A percentile compares a stretch with the other conserved stretches of the same genome.
These are phyloP conservation scores for Diaprepes abbreviatus DNA, from an alignment of 2,888 invertebrate species.

Conservation along the genomic window DNA sequence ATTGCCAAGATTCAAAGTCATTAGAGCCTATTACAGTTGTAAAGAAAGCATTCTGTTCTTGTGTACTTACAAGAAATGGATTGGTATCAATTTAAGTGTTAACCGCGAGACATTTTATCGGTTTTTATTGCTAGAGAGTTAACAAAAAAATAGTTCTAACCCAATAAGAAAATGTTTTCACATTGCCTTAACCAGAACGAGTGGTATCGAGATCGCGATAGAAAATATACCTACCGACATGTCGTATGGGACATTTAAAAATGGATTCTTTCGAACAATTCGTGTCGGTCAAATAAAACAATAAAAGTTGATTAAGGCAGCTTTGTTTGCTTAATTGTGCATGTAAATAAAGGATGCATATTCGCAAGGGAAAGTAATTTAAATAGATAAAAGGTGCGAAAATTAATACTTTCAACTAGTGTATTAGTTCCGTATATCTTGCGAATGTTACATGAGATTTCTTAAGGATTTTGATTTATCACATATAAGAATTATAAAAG, in stretches of 20 bases:
- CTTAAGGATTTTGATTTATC: too few species aligned
- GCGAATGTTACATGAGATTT: background rate
- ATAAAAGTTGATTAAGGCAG: background rate
- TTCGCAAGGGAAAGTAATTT: background rate
- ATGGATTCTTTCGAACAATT: background rate
- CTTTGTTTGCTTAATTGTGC: background rate
- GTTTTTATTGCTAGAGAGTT: slow-evolving; percentile 43
- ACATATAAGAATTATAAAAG: too few species aligned
- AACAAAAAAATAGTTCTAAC: slow-evolving; percentile 32
- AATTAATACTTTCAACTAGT: background rate
- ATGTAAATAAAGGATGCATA: background rate
- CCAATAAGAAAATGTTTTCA: slow-evolving; percentile 41
- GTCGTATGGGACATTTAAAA: background rate
- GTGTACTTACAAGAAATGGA: slow-evolving; percentile 38
- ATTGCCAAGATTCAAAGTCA: slow-evolving; percentile 23
- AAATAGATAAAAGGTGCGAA: background rate
- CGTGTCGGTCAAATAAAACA: background rate
- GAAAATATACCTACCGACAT: slow-evolving; percentile 9
- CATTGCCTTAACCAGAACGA: slow-evolving; percentile 33
- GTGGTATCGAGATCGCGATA: slow-evolving; percentile 30
- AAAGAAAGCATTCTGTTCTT: slow-evolving; percentile 38
- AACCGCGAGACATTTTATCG: slow-evolving; percentile 27
- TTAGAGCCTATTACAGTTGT: slow-evolving; percentile 37
- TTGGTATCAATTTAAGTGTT: slow-evolving; percentile 37
- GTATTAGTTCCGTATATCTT: background rate